A percentile compares a stretch with the other conserved stretches of the same genome.
These are phyloP conservation scores for Hemiscyllium ocellatum DNA, from an alignment of 2,113 vertebrate species.

Conservation along the genomic window DNA sequence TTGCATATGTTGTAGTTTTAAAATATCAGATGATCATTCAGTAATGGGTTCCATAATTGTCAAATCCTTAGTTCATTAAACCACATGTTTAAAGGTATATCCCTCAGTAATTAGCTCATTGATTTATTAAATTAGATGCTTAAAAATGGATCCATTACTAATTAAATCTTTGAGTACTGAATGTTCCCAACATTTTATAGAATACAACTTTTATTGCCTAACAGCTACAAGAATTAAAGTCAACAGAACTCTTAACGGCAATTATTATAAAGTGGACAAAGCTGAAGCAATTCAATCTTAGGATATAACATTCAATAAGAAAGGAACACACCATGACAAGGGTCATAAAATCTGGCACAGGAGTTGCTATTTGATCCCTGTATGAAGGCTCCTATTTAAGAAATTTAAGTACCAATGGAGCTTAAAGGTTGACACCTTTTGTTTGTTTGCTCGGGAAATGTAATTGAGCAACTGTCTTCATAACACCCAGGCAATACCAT, in stretches of 20 bases:
- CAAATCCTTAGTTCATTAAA: slow-evolving; percentile 24
- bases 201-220: slow-evolving; percentile 28
- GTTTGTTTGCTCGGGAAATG: neutral
- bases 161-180: slow-evolving; percentile 36
- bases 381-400: neutral
- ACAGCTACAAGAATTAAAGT: slow-evolving; percentile 26
- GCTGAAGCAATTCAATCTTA: slow-evolving; percentile 30
- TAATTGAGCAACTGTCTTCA: neutral
- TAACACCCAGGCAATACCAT: neutral
- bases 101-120: neutral
- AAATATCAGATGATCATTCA: slow-evolving; percentile 32
- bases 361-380: slow-evolving; percentile 18
- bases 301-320: slow-evolving; percentile 34
- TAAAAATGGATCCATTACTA: slow-evolving; percentile 34
- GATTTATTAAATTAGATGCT: slow-evolving; percentile 36
- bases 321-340: slow-evolving; percentile 30
- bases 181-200: slow-evolving; percentile 34
- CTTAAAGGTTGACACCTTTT: slow-evolving; percentile 19
- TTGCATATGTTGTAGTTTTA: neutral
- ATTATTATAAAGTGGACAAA: slow-evolving; percentile 35
- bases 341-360: slow-evolving; percentile 20
- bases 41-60: neutral
- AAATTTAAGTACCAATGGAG: neutral
- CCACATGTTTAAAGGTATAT: slow-evolving; percentile 20
- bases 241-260: slow-evolving; percentile 6